Evolutionary conservation across 2,113 vertebrate species (phyloP), one percentile per base, ranked within the genome.

Genomic region (Oryzias javanicus): DNA sequence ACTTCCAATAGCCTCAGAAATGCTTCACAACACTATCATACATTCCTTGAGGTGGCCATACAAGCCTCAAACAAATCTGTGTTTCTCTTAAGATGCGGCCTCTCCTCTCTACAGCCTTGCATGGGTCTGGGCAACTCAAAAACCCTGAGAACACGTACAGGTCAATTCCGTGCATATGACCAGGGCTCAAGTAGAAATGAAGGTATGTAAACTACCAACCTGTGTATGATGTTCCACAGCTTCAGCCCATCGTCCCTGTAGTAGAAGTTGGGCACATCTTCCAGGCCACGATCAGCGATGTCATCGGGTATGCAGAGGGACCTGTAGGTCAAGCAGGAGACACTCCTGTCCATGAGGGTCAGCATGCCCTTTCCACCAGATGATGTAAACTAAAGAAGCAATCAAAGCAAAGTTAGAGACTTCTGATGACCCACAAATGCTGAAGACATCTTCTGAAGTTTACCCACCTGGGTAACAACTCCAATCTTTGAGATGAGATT

Each of bases 191-290:
- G 27, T 29, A 29, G 5, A 29, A 29, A 29, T 6, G 5, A 6
- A 29, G 6, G 12, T 49, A 2, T 56, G 3, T n/a, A 13, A 1
- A 35, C 29, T 35, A 35, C 29, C 29, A 76, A 93, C 92, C 81
- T 90, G 51, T 86, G 54, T 24, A 92, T 91, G 65, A 91, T 90
- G 0, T 75, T 63, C 93, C 93, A 94, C 46, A 93, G 87, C 56
- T 20, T 82, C 65, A 92, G 68, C 29, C 92, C 92, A 6, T 94
- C 91, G 12, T 94, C 91, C n/a, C 90, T 85, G 86, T 94, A 93
- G 70, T 89, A 78, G 81, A 86, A 92, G 72, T 91, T 88, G 6
- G 89, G 91, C 8, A 93, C 64, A 20, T 2, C 6, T 41, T 60
- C 40, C 41, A 83, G 13, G 1, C 70, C 90, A 0, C 92, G 88